A percentile compares a stretch with the other conserved stretches of the same genome.
Conservation (phyloP, 2,113 vertebrate species). For the Petrocephalus zakoni region DNA sequence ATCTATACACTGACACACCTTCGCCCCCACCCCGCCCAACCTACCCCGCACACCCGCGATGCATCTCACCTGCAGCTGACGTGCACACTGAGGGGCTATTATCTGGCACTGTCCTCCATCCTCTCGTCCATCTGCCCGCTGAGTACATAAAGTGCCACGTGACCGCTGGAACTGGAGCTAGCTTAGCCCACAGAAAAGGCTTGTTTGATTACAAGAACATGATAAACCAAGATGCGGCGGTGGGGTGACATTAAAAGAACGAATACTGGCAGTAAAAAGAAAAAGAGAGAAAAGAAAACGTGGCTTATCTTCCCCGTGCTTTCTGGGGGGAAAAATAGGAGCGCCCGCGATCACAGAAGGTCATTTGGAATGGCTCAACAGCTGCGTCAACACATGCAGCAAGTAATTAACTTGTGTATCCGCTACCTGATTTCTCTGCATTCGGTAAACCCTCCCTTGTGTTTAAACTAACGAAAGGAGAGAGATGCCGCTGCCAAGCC, state of each 20-base stretch:
- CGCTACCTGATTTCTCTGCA: neutral
- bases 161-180: neutral
- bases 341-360: neutral
- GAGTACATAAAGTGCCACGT: neutral
- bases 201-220: neutral
- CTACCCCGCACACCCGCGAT: neutral
- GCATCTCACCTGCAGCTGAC: neutral
- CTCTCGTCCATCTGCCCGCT: neutral
- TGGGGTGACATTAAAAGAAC: neutral
- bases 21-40: neutral
- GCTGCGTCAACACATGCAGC: slow-evolving; percentile 11
- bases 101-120: neutral
- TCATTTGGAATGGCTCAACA: neutral
- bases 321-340: neutral
- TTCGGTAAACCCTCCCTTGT: neutral
- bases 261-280: neutral
- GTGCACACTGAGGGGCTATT: neutral
- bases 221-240: neutral
- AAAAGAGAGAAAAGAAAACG: neutral
- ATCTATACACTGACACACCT: neutral
- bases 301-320: neutral
- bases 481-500: neutral
- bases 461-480: slow-evolving; percentile 15
- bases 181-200: neutral
- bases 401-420: slow-evolving; percentile 17